Evolutionary conservation across 2,113 vertebrate species (phyloP), one percentile per base, ranked within the genome.

Genomic region (Epinephelus fuscoguttatus): DNA sequence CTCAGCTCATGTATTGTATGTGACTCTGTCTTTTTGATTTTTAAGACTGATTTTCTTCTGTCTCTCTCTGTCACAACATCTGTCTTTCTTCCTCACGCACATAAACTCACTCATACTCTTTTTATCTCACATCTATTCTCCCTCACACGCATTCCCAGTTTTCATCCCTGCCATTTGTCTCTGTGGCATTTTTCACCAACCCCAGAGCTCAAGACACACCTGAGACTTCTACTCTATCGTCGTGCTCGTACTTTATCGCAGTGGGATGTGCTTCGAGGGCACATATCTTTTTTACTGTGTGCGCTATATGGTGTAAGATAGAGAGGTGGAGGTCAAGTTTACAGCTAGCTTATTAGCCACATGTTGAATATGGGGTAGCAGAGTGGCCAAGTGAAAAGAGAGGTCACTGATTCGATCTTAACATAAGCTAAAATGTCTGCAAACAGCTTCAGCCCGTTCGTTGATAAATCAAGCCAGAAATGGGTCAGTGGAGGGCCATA

Each of bases 141-240:
- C 13, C 62, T 37, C 66, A 42, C 27, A 15, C 40, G 25, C 62
- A 50, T 45, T 70, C 17, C 53, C 17, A 4, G 40, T 64, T 76
- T 82, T 75, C 57, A 47, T 67, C 33, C 11, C 47, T 37, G 17
- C n/a, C 19, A 59, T 84, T 88, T 18, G 57, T 78, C 80, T 67
- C 40, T 12, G 47, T 64, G 67, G 66, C 73, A 71, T 72, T 72
- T 77, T 63, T 6, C 45, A 52, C 15, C 4, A 4, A 80, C 77
- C 59, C 66, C 27, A 56, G 49, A 49, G 78, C 78, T 55, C 42
- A 57, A 66, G 71, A 78, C 53, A 57, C 82, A 81, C 76, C 79
- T 57, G 87, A 89, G 82, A 86, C 81, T 59, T 63, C 61, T 1
- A 19, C 61, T 78, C 64, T 68, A 14, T 81, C 84, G 73, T 77